phyloP scores from a whole-genome alignment of 2,888 invertebrate species.

The Diaperis boleti region DNA sequence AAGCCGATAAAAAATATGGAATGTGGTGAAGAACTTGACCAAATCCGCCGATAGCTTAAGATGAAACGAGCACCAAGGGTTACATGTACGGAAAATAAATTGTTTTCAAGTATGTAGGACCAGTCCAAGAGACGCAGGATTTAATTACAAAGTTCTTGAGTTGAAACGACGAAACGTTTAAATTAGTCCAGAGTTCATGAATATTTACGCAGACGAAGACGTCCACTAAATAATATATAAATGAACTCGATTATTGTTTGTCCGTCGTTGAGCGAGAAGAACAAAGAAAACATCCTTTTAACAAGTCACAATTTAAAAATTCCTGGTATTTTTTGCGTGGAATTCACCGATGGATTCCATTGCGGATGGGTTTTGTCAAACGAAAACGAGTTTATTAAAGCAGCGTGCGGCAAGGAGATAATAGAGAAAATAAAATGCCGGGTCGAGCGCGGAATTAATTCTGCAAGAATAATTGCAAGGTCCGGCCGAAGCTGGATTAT shows the following conservation, averaged over 20 bases:
- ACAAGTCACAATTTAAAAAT: no score
- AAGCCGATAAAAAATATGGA: slow-evolving; percentile 11
- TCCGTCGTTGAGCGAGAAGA: neutral
- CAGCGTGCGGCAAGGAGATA: slow-evolving; percentile 24
- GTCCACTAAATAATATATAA: slow-evolving; percentile 4
- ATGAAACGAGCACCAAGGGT: no score
- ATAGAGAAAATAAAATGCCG: slow-evolving; percentile 29
- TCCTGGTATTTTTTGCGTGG: neutral
- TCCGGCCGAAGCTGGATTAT: slow-evolving; percentile 28
- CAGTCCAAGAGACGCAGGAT: neutral
- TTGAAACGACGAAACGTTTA: slow-evolving; percentile 4
- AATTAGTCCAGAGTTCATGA: slow-evolving; percentile 5
- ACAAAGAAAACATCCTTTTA: no score
- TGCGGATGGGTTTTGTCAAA: slow-evolving; percentile 4
- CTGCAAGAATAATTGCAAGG: slow-evolving; percentile 32
- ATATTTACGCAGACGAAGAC: neutral
- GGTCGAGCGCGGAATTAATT: slow-evolving; percentile 25
- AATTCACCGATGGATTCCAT: slow-evolving; percentile 16
- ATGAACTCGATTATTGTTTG: neutral
- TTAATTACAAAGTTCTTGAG: slow-evolving; percentile 9
- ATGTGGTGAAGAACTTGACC: no score
- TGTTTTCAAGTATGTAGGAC: neutral
- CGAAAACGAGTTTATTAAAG: slow-evolving; percentile 20
- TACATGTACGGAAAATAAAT: neutral
- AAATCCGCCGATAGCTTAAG: no score